Evolutionary conservation across 2,113 vertebrate genomes (phyloP), one percentile per base, ranked within the genome.

Genomic region (Arizona elegans): DNA sequence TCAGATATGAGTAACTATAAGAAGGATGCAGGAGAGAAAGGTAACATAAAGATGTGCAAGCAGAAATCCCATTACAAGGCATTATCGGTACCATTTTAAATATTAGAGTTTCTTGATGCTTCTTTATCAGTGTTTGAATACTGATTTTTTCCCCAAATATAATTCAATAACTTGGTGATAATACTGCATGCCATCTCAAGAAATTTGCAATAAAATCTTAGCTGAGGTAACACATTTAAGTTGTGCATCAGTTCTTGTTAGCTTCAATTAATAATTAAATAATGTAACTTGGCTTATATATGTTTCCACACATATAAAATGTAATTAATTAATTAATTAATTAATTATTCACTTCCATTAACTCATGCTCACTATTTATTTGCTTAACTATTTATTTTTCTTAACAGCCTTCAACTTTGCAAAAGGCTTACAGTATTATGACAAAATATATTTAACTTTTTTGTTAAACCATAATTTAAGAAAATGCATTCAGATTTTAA

Each of bases 401-500:
- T 33, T 75, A 29, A 12, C 33, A 92, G n/a, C 43, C 12, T 85
- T 90, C 50, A 90, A 86, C 11, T 59, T 90, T 33, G 38, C 54
- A 58, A 92, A 88, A 88, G 19, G 15, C 17, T 52, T 58, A 81
- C 47, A n/a, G 21, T 33, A 43, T 55, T 33, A 47, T 47, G 59
- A 58, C 88, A 93, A 94, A 12, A 81, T 88, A 94, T 26, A 92
- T 33, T 52, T 53, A 26, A 87, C 81, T 53, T 24, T 90, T 95
- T 90, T 92, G 58, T 93, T 92, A 93, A 95, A 58, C 62, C 90
- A 33, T 85, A 93, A 92, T 94, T 92, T 91, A 92, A 81, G 93
- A 92, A 94, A 95, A 53, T 93, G 6, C 26, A 94, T 93, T 59
- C 5, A 91, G 52, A 5, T 92, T 91, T 91, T 75, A 88, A n/a